A percentile compares a stretch with the other conserved stretches of the same genome.
These are phyloP conservation scores for Dufourea novaeangliae DNA, from an alignment of 1,140 invertebrate species.

Conservation along the genomic window DNA sequence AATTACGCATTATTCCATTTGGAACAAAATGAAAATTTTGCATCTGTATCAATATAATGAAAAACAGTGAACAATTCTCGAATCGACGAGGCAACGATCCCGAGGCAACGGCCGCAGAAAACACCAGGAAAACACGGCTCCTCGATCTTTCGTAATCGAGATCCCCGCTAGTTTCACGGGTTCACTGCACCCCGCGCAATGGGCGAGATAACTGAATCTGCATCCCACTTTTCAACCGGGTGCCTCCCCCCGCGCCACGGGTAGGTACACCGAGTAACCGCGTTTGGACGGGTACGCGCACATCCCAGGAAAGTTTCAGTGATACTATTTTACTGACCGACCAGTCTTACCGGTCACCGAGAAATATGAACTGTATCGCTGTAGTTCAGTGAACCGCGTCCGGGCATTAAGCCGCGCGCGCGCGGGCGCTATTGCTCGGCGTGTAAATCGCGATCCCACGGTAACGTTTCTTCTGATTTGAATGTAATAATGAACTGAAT, in stretches of 20 bases:
- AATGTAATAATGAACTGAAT: background rate
- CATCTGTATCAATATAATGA: no score
- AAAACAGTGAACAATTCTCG: background rate
- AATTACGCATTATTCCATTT: no score
- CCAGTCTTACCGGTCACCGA: conserved; percentile 33
- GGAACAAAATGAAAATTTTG: no score
- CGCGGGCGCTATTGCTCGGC: background rate
- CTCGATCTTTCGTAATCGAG: conserved; percentile 9
- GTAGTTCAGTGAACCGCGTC: conserved; percentile 36
- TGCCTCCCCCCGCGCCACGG: background rate
- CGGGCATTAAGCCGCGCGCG: background rate
- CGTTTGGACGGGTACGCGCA: conserved; percentile 36
- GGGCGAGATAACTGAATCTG: conserved; percentile 54
- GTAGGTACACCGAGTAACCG: conserved; percentile 39
- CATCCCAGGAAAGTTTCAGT: conserved; percentile 3
- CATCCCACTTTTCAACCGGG: conserved; percentile 42
- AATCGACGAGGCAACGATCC: background rate
- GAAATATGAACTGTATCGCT: conserved; percentile 41
- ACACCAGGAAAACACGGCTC: background rate
- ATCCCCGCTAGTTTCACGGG: conserved; percentile 29
- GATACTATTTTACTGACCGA: conserved; percentile 37
- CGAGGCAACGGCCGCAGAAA: background rate
- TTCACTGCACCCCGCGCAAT: conserved; percentile 44
- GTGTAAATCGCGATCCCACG: no score
- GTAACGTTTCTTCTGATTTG: background rate